A percentile compares a stretch with the other conserved stretches of the same genome.
Conservation (phyloP, 1,140 invertebrate species). For the Hylaeus anthracinus region DNA sequence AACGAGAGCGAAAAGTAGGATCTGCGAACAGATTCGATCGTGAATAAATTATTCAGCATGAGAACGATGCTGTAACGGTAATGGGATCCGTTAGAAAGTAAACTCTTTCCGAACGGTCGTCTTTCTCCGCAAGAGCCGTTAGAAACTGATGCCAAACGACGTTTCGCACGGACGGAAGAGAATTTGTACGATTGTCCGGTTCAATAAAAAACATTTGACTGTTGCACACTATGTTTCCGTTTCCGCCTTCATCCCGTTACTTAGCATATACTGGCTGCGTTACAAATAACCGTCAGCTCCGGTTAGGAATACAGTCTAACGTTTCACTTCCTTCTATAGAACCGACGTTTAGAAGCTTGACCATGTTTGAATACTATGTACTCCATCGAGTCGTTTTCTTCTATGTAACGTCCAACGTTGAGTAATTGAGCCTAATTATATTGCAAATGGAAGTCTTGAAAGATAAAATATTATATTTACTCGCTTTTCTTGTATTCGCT, state of each 20-base stretch:
- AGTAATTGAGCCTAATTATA: not conserved
- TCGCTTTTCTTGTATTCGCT: too few relatives aligned
- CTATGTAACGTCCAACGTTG: not conserved
- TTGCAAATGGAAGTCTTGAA: not conserved
- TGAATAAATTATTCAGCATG: not conserved
- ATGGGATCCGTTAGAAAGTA: constrained; percentile 55
- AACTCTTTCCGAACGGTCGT: constrained; percentile 8
- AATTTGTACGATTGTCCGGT: constrained; percentile 33
- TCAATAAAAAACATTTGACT: constrained; percentile 55
- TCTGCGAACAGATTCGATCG: constrained; percentile 58
- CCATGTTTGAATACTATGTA: not conserved
- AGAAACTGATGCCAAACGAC: constrained; percentile 13
- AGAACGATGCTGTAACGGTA: constrained; percentile 39
- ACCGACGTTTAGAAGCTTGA: not conserved
- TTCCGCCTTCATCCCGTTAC: constrained; percentile 30
- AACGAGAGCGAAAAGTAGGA: constrained; percentile 61
- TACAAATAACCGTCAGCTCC: not conserved
- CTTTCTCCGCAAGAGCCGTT: not conserved
- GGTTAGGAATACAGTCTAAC: not conserved
- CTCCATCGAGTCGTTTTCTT: not conserved
- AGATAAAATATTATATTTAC: too few relatives aligned
- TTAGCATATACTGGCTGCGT: not conserved
- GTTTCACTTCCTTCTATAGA: constrained; percentile 27
- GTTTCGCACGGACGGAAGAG: constrained; percentile 22
- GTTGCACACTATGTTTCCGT: constrained; percentile 6